These are phyloP conservation scores for Nestor notabilis DNA, from an alignment of 2,113 vertebrate species.

Conservation along the genomic window DNA sequence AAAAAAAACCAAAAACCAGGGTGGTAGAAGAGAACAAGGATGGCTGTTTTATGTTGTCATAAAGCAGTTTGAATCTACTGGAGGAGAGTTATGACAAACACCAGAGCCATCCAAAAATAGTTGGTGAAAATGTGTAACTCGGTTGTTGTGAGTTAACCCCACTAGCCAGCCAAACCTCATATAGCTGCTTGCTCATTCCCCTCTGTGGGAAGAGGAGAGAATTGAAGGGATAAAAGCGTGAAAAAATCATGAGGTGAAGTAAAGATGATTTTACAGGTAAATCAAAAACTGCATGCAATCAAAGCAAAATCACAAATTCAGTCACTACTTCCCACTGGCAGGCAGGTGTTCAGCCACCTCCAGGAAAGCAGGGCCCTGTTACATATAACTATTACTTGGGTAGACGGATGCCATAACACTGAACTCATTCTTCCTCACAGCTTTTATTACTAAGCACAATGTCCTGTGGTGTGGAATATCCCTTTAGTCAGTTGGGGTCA, in stretches of 20 bases:
- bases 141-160: background rate
- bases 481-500: background rate
- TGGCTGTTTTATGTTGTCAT: background rate
- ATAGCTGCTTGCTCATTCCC: background rate
- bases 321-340: background rate
- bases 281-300: background rate
- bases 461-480: fast-evolving
- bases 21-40: background rate
- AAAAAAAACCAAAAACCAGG: background rate
- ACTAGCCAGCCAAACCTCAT: background rate
- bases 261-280: background rate
- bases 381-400: background rate
- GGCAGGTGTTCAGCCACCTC: background rate
- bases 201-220: background rate
- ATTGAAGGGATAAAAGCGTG: background rate
- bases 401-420: background rate
- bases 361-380: background rate
- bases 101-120: background rate
- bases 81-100: background rate
- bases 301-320: background rate
- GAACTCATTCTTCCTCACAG: background rate
- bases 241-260: background rate
- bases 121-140: fast-evolving
- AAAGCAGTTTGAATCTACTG: background rate
- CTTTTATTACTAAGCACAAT: background rate